Evolutionary conservation across 1,140 invertebrate species (phyloP), one percentile per base, ranked within the genome.

Genomic region (Cotesia chilonis): DNA sequence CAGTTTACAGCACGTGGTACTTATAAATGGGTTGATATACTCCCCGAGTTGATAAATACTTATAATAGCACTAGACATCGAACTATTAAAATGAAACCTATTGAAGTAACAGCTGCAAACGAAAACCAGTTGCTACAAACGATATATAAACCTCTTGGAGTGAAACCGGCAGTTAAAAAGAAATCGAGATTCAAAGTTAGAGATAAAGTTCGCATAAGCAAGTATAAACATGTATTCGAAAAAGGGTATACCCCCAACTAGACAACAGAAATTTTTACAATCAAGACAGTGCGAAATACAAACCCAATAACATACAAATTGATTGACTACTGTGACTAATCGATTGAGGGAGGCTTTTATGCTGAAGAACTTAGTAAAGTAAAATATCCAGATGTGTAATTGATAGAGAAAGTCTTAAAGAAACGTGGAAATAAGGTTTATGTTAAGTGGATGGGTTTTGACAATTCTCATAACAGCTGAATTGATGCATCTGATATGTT

Each of bases 391-490:
- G 68, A 70, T 51, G 28, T 60, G 3, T 70, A 60, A 17, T 38
- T 70, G 17, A 37, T 70, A 4, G 59, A 68, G 54, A 68, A 68
- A 55, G n/a, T 68, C 2, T 4, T 55, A 6, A 54, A 36, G 10
- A 68, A 36, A 47, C 6, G 14, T 14, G 55, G 37, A 9, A 47
- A 70, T 60, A 47, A 70, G 28, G 20, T 70, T 14, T 60, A 14
- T 70, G 68, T 70, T 5, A 61, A 70, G 38, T 70, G 68, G 68
- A 60, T 61, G 38, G 68, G 68, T 14, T 70, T 60, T 51, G 55
- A 60, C 37, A 35, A 70, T 9, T 7, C 38, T 9, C 38, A 41
- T 9, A 41, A 41, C 9, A 41, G 38, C 9, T 41, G 38, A 4
- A 7, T 41, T 4, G 20, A 59, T 28, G 20, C 35, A 59, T 28